Percentiles rank a stretch among this genome's conserved stretches.
phyloP scores from a whole-genome alignment of 2,797 vertebrate species.

The Fistularia commersonii region DNA sequence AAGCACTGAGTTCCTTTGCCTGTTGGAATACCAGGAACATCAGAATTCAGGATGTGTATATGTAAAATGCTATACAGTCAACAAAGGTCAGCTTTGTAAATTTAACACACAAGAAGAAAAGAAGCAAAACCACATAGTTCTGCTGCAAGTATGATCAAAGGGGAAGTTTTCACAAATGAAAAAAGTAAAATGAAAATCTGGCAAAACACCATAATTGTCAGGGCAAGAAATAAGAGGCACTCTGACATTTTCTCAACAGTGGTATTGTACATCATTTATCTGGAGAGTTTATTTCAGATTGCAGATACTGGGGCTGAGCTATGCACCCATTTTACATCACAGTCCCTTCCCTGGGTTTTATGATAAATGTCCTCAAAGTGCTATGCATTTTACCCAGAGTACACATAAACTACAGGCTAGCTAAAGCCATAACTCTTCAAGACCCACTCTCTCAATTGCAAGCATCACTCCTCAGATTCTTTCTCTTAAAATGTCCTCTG shows the following conservation, averaged over 20 bases:
- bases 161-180: slow-evolving; percentile 33
- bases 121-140: slow-evolving; percentile 20
- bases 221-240: slow-evolving; percentile 59
- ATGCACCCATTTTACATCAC: slow-evolving; percentile 69
- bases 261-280: slow-evolving; percentile 68
- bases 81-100: neutral
- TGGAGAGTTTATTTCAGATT: slow-evolving; percentile 66
- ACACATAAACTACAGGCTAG: slow-evolving; percentile 70
- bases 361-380: slow-evolving; percentile 77
- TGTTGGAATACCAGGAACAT: no score
- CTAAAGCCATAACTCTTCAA: slow-evolving; percentile 67
- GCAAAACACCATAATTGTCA: slow-evolving; percentile 60
- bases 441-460: slow-evolving; percentile 62
- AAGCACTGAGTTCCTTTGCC: no score
- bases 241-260: slow-evolving; percentile 55
- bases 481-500: slow-evolving; percentile 44
- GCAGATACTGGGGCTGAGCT: slow-evolving; percentile 58
- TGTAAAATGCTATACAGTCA: no score
- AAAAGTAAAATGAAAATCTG: slow-evolving; percentile 51
- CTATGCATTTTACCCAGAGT: slow-evolving; percentile 74
- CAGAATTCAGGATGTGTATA: no score
- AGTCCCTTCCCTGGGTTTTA: slow-evolving; percentile 69
- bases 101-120: neutral
- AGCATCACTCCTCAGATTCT: slow-evolving; percentile 53
- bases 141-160: slow-evolving; percentile 31